Percentiles rank a stretch among this genome's conserved stretches.
Conservation (phyloP, 2,888 invertebrate genomes). For the Ceramica pisi region DNA sequence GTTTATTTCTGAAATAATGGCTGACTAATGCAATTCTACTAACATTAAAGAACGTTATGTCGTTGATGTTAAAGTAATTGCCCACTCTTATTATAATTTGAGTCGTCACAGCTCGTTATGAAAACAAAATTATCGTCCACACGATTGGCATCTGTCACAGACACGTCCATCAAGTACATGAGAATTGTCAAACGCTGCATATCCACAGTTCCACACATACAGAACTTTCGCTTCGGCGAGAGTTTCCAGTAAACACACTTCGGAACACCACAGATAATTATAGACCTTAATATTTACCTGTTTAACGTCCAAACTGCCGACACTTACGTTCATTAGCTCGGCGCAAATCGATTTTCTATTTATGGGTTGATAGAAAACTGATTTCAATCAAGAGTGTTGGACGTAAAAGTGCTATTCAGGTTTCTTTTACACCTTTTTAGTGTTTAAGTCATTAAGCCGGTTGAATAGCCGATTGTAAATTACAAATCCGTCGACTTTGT, state of each 20-base stretch:
- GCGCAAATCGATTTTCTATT: slow-evolving; percentile 73
- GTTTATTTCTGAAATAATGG: slow-evolving; percentile 10
- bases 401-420: slow-evolving; percentile 62
- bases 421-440: slow-evolving; percentile 63
- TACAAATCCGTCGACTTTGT: slow-evolving; percentile 35
- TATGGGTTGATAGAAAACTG: slow-evolving; percentile 66
- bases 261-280: slow-evolving; percentile 71
- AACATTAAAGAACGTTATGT: slow-evolving; percentile 14
- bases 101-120: slow-evolving; percentile 45
- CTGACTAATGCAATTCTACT: slow-evolving; percentile 10
- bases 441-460: slow-evolving; percentile 48
- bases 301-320: slow-evolving; percentile 72
- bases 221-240: slow-evolving; percentile 86
- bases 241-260: slow-evolving; percentile 75
- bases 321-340: slow-evolving; percentile 63
- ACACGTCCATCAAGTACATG: slow-evolving; percentile 49
- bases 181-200: slow-evolving; percentile 64
- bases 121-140: slow-evolving; percentile 40
- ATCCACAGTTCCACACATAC: slow-evolving; percentile 66
- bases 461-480: slow-evolving; percentile 45
- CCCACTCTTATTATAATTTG: slow-evolving; percentile 42
- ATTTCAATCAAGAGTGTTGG: slow-evolving; percentile 64
- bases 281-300: slow-evolving; percentile 73
- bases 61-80: slow-evolving; percentile 24
- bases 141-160: slow-evolving; percentile 59